Percentiles rank a stretch among this genome's conserved stretches.
phyloP scores from a whole-genome alignment of 2,888 invertebrate species.

The Lordiphosa andalusiaca region DNA sequence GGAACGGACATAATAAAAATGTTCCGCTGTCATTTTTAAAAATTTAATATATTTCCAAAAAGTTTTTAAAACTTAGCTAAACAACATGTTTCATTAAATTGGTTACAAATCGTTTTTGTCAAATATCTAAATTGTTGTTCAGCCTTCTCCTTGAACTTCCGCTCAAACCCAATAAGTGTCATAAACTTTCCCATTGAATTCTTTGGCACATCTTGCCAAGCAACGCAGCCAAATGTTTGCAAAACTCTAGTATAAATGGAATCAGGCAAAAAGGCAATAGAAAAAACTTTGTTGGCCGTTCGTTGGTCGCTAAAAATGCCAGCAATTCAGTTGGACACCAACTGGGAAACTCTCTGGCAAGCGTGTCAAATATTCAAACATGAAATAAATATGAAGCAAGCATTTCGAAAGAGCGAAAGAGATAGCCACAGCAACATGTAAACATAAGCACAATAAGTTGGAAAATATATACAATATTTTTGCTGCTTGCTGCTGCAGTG shows the following conservation, averaged over 20 bases:
- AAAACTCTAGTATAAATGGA: slow-evolving; percentile 5
- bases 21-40: slow-evolving; percentile 16
- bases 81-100: too few relatives aligned
- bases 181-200: slow-evolving; percentile 33
- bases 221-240: slow-evolving; percentile 32
- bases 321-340: slow-evolving; percentile 28
- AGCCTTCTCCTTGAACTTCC: neutral
- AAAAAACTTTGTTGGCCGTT: slow-evolving; percentile 33
- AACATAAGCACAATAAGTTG: slow-evolving; percentile 56
- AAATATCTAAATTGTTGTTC: too few relatives aligned
- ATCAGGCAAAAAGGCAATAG: slow-evolving; percentile 24
- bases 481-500: slow-evolving; percentile 21
- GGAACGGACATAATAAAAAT: slow-evolving; percentile 62
- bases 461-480: slow-evolving; percentile 51
- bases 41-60: too few relatives aligned
- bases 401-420: slow-evolving; percentile 7
- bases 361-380: slow-evolving; percentile 76
- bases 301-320: slow-evolving; percentile 23
- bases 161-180: slow-evolving; percentile 33
- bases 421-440: slow-evolving; percentile 18
- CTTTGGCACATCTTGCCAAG: slow-evolving; percentile 33
- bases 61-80: too few relatives aligned
- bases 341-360: slow-evolving; percentile 30
- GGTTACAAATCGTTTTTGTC: too few relatives aligned
- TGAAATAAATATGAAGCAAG: slow-evolving; percentile 73